These are phyloP conservation scores for Zootoca vivipara DNA, from an alignment of 2,113 vertebrate species.

Conservation along the genomic window DNA sequence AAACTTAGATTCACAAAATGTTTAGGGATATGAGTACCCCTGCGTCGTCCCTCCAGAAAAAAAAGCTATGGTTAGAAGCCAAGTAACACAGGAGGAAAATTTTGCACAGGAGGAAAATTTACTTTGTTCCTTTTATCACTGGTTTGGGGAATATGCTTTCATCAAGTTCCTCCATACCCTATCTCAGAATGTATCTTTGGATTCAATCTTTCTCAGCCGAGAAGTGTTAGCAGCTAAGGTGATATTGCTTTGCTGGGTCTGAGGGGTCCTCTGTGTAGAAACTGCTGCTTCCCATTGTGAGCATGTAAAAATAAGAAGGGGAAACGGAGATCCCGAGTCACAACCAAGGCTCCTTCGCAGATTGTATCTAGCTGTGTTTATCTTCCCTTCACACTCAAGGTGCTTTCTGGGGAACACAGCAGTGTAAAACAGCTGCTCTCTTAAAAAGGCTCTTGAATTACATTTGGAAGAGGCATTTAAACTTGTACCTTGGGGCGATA, in stretches of 20 bases:
- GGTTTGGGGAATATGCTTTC: background rate
- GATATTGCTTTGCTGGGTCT: background rate
- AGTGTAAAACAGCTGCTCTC: background rate
- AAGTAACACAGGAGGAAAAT: background rate
- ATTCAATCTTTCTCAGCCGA: background rate
- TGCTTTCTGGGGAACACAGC: background rate
- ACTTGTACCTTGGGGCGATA: background rate
- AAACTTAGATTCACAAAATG: too few species aligned
- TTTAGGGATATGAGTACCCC: too few species aligned
- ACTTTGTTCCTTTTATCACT: too few species aligned
- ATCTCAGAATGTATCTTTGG: background rate
- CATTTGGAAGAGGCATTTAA: background rate
- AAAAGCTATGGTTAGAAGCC: background rate
- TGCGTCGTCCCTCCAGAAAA: too few species aligned
- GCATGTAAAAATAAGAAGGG: background rate
- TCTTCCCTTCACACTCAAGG: background rate
- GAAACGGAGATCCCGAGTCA: background rate
- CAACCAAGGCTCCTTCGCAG: background rate
- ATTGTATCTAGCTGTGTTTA: too few species aligned
- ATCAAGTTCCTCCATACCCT: background rate
- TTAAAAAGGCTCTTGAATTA: background rate
- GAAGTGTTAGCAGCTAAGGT: background rate
- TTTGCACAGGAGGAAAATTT: background rate
- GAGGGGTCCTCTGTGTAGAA: background rate
- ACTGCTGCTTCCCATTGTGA: background rate